Conservation (phyloP, 1,140 invertebrate genomes). For the Bradynema listronoti region DNA sequence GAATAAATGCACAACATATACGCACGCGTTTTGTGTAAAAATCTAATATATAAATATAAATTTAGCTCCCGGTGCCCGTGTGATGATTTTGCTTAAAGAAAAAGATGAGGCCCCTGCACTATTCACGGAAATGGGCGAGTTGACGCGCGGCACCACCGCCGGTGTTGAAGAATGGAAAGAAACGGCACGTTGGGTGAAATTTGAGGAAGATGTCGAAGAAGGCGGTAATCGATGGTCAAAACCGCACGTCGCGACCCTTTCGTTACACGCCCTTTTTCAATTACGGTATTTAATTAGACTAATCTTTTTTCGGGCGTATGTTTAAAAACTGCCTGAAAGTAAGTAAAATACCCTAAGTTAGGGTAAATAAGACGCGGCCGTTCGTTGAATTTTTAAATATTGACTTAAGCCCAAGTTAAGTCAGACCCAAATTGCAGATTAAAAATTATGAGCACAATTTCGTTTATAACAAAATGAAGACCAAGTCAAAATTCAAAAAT, state of each 20-base stretch:
- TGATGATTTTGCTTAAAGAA: conserved; percentile 57
- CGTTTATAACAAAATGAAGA: no score
- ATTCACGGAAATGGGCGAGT: conserved; percentile 56
- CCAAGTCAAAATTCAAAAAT: no score
- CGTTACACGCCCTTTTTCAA: conserved; percentile 81
- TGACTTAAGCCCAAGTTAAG: no score
- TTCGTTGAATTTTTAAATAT: no score
- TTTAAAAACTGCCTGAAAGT: no score
- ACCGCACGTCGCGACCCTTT: conserved; percentile 82
- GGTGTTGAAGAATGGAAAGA: conserved; percentile 51
- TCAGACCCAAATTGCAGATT: no score
- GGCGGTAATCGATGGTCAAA: conserved; percentile 81
- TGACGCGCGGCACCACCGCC: conserved; percentile 30
- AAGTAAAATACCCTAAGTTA: no score
- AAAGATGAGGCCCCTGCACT: conserved; percentile 48
- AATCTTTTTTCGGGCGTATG: background rate
- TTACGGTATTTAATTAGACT: conserved; percentile 58
- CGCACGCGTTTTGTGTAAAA: background rate
- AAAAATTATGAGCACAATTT: no score
- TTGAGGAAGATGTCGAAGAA: conserved; percentile 88
- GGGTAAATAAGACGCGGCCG: no score
- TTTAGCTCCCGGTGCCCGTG: conserved; percentile 52
- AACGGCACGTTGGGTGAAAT: conserved; percentile 75
- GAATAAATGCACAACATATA: no score
- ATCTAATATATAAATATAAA: background rate